A percentile compares a stretch with the other conserved stretches of the same genome.
Conservation (phyloP, 2,113 vertebrate species). For the Lipophrys pholis region DNA sequence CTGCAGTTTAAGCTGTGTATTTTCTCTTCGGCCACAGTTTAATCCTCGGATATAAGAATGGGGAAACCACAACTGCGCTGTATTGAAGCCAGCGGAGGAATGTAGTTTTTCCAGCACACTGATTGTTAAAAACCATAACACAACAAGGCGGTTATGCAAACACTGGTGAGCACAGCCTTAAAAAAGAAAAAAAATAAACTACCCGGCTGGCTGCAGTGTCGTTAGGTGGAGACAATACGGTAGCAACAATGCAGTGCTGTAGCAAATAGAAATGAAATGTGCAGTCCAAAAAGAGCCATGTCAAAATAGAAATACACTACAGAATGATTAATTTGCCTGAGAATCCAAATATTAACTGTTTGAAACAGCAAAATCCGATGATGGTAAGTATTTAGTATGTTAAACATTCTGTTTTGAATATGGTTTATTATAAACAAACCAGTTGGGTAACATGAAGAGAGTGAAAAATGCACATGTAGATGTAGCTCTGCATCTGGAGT, state of each 20-base stretch:
- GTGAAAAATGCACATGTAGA: neutral
- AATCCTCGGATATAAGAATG: constrained; percentile 30
- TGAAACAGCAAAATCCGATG: no score
- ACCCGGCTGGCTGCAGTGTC: neutral
- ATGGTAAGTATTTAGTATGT: no score
- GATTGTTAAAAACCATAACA: neutral
- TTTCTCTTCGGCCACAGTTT: neutral
- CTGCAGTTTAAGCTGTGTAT: constrained; percentile 9
- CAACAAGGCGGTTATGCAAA: neutral
- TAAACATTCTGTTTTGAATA: no score
- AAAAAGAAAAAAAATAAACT: neutral
- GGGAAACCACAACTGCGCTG: constrained; percentile 29
- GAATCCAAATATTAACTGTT: no score
- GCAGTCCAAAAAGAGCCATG: no score
- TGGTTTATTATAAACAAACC: neutral
- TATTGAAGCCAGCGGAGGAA: constrained; percentile 46
- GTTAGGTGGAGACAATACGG: neutral
- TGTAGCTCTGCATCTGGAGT: no score
- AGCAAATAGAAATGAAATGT: neutral
- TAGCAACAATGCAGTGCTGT: neutral
- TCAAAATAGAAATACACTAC: no score
- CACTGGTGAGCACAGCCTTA: neutral
- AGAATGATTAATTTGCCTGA: no score
- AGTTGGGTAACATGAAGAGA: neutral
- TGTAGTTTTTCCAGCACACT: constrained; percentile 47